These are phyloP conservation scores for Grammomys dolichurus DNA, from an alignment of 2,113 vertebrate species.

Conservation along the genomic window DNA sequence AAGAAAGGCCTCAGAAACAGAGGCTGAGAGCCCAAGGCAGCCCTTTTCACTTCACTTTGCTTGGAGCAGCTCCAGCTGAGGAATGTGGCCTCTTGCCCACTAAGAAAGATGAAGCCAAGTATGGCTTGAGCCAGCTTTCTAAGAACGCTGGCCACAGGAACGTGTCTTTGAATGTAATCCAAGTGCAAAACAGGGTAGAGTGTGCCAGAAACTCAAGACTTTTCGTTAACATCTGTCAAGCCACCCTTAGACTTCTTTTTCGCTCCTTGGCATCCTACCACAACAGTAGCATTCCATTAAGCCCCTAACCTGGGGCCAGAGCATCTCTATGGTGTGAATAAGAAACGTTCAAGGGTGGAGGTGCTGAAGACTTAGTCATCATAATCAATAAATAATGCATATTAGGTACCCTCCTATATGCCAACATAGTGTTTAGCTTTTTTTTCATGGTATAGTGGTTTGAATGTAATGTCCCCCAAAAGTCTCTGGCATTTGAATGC, in stretches of 20 bases:
- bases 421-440: not conserved
- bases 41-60: not conserved
- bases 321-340: not conserved
- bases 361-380: not conserved
- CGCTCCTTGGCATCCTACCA: no score
- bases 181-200: not conserved
- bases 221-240: not conserved
- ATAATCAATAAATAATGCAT: not conserved
- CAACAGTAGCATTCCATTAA: not conserved
- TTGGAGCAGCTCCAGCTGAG: not conserved
- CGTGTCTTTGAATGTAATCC: slow-evolving; percentile 46
- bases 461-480: not conserved
- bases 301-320: not conserved
- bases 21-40: not conserved
- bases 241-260: not conserved
- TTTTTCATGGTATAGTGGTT: not conserved
- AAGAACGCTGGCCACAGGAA: slow-evolving; percentile 42
- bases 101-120: not conserved
- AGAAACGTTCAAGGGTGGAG: slow-evolving; percentile 18
- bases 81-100: slow-evolving; percentile 36
- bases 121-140: slow-evolving; percentile 58
- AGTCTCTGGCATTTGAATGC: not conserved
- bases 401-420: not conserved
- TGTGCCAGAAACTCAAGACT: not conserved
- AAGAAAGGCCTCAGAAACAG: not conserved